These are phyloP conservation scores for Vicugna pacos DNA, from an alignment of 2,113 vertebrate genomes.

Conservation along the genomic window DNA sequence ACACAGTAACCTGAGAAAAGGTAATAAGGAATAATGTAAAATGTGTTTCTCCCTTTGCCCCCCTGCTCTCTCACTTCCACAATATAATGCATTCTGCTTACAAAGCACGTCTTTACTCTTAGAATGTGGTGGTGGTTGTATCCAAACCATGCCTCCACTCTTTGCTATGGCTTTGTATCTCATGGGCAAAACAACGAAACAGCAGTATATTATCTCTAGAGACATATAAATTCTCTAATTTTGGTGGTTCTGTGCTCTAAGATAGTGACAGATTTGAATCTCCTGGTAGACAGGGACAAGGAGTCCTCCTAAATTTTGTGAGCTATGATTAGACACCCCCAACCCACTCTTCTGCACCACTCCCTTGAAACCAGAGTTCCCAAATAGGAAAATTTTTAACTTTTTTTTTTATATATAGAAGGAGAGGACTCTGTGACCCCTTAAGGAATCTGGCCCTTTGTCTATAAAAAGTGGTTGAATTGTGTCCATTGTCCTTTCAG, in stretches of 20 bases:
- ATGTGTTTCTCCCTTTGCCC: background rate
- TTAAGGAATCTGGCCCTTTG: background rate
- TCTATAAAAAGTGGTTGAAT: background rate
- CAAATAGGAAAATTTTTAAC: background rate
- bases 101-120: background rate
- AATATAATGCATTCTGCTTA: background rate
- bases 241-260: background rate
- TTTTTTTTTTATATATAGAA: background rate
- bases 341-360: background rate
- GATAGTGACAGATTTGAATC: background rate
- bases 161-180: background rate
- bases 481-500: background rate
- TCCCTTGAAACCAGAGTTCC: background rate
- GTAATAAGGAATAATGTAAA: background rate
- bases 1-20: background rate
- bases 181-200: background rate
- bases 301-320: background rate
- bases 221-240: background rate
- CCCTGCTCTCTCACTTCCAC: background rate
- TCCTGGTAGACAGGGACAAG: background rate
- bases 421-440: background rate
- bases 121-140: background rate
- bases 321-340: background rate
- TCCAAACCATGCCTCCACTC: background rate
- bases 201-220: background rate